Percentiles rank a stretch among this genome's conserved stretches.
These are phyloP conservation scores for Mixornis gularis DNA, from an alignment of 2,113 vertebrate genomes.

Conservation along the genomic window DNA sequence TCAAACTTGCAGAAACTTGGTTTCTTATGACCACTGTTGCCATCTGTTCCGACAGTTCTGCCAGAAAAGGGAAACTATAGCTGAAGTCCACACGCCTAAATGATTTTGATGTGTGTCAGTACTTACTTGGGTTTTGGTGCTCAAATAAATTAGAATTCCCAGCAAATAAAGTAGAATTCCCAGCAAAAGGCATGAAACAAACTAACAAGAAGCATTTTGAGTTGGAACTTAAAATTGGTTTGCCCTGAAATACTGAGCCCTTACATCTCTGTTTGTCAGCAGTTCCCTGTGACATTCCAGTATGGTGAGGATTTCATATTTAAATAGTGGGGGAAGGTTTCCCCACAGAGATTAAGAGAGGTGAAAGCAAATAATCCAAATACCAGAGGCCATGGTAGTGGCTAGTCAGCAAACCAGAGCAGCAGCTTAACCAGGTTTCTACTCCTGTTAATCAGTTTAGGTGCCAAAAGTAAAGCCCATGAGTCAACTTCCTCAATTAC, in stretches of 20 bases:
- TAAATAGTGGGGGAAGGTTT: not conserved
- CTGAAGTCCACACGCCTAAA: not conserved
- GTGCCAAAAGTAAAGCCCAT: not conserved
- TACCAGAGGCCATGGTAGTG: constrained; percentile 2
- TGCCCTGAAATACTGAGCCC: not conserved
- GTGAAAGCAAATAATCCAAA: constrained; percentile 42
- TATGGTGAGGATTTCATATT: not conserved
- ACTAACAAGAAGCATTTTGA: not conserved
- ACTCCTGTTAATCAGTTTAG: not conserved
- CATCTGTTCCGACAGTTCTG: not conserved
- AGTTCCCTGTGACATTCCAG: constrained; percentile 24
- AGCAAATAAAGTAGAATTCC: not conserved
- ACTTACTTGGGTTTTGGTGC: not conserved
- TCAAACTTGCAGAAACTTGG: not conserved
- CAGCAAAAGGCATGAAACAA: not conserved
- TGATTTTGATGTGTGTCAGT: not conserved
- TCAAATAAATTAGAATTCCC: not conserved
- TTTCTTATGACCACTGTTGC: not conserved
- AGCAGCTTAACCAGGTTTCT: not conserved
- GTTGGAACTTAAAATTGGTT: not conserved
- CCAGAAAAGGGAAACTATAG: not conserved
- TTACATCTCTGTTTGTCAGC: constrained; percentile 21
- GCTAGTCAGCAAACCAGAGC: not conserved
- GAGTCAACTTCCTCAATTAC: not conserved
- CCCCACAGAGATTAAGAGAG: constrained; percentile 1